Base-by-base conservation (phyloP, 2,113 vertebrate genomes). In the Chrysochloris asiatica region DNA sequence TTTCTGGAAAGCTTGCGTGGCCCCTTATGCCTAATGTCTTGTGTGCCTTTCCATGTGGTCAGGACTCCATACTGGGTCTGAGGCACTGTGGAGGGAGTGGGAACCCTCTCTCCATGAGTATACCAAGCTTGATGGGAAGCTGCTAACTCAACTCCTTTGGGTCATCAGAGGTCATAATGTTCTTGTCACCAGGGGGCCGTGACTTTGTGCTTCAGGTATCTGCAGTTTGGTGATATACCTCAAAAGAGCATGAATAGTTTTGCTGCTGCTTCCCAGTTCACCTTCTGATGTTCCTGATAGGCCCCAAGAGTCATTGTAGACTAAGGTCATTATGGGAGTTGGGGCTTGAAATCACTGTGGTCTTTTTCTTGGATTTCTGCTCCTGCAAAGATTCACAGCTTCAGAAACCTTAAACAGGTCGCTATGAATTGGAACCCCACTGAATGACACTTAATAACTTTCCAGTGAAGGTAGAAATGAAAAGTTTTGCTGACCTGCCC, bases 401-500 rank as follows among this genome's bases (percentile, higher is more conserved):
- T n/a, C n/a, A n/a, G n/a, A n/a, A n/a, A n/a, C n/a, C n/a, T n/a
- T n/a, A n/a, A n/a, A n/a, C n/a, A n/a, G n/a, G n/a, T n/a, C n/a
- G n/a, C n/a, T n/a, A n/a, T n/a, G n/a, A n/a, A n/a, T n/a, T n/a
- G n/a, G n/a, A n/a, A n/a, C n/a, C n/a, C n/a, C n/a, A n/a, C n/a
- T n/a, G n/a, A n/a, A n/a, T n/a, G n/a, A n/a, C n/a, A n/a, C n/a
- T n/a, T n/a, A n/a, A n/a, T n/a, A n/a, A 63, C 75, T 93, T 85
- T 59, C 78, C 28, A 73, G 92, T 65, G 89, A 94, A 95, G 30
- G 67, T 77, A 19, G 76, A 80, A 33, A 65, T 86, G 36, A 75
- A 83, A 93, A 79, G 28, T 90, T 78, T 89, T 91, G 86, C 38
- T 96, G 90, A 95, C 43, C 50, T 91, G 56, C 92, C 79, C 86